A percentile compares a stretch with the other conserved stretches of the same genome.
These are phyloP conservation scores for Characodon lateralis DNA, from an alignment of 2,797 vertebrate species.

Conservation along the genomic window DNA sequence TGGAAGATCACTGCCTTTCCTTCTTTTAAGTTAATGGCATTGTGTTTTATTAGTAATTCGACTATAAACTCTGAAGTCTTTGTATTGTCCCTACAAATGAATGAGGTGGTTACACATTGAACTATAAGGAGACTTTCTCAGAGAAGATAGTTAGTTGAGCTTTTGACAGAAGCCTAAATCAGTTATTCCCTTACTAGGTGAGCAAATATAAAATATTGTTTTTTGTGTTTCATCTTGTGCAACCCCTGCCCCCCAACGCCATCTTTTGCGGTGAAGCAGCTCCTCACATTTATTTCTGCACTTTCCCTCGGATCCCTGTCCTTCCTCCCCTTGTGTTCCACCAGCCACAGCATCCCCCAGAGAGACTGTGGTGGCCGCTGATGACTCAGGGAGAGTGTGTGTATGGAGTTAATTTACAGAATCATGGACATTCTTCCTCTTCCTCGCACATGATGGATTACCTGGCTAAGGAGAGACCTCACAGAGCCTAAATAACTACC, in stretches of 20 bases:
- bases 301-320: constrained; percentile 9
- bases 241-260: background rate
- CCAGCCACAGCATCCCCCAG: constrained; percentile 39
- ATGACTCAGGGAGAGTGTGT: constrained; percentile 45
- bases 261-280: background rate
- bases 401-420: constrained; percentile 45
- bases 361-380: constrained; percentile 39
- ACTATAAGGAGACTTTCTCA: constrained; percentile 13
- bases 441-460: constrained; percentile 61
- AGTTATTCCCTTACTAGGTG: background rate
- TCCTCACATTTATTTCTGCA: background rate
- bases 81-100: background rate
- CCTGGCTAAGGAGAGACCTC: constrained; percentile 37
- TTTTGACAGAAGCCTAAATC: constrained; percentile 22
- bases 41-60: background rate
- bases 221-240: constrained; percentile 15
- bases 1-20: background rate
- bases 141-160: constrained; percentile 22
- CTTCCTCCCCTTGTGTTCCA: constrained; percentile 13
- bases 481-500: constrained; percentile 25
- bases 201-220: too few relatives aligned
- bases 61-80: background rate
- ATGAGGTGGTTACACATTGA: background rate
- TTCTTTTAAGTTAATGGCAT: background rate
- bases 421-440: constrained; percentile 48